Evolutionary conservation across 2,797 vertebrate species (phyloP).

Genomic region (Argya squamiceps): DNA sequence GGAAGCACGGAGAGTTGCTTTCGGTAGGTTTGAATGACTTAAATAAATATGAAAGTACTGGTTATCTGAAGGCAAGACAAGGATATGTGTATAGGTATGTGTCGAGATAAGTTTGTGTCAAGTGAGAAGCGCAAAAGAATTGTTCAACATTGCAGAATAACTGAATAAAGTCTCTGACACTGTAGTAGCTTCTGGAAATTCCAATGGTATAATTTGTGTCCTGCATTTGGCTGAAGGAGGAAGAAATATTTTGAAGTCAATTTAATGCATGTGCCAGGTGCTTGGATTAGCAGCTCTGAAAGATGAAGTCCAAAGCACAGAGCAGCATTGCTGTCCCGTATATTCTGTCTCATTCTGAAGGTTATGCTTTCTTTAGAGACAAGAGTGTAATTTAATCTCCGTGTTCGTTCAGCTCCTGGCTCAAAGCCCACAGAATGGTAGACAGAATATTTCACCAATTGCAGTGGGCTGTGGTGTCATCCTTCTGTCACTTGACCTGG

Average conservation of each 20-base stretch:
- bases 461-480: not conserved
- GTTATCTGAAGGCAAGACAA: conserved; percentile 68
- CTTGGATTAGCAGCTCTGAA: conserved; percentile 36
- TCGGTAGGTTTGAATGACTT: conserved; percentile 61
- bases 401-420: not conserved
- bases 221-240: conserved; percentile 32
- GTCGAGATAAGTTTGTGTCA: conserved; percentile 59
- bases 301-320: conserved; percentile 38
- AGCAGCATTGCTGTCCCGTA: conserved; percentile 5
- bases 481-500: not conserved
- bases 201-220: conserved; percentile 28
- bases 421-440: not conserved
- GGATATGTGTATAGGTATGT: conserved; percentile 62
- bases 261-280: conserved; percentile 59
- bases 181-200: conserved; percentile 55
- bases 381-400: conserved; percentile 22
- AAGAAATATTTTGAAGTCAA: conserved; percentile 59
- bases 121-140: conserved; percentile 51
- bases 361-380: conserved; percentile 34
- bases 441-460: not conserved
- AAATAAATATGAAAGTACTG: conserved; percentile 67
- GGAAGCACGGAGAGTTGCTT: conserved; percentile 8
- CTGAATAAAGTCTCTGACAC: conserved; percentile 47
- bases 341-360: conserved; percentile 13
- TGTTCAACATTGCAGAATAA: conserved; percentile 71